Evolutionary conservation across 1,140 invertebrate species (phyloP).

Genomic region (Drosophila burlai): DNA sequence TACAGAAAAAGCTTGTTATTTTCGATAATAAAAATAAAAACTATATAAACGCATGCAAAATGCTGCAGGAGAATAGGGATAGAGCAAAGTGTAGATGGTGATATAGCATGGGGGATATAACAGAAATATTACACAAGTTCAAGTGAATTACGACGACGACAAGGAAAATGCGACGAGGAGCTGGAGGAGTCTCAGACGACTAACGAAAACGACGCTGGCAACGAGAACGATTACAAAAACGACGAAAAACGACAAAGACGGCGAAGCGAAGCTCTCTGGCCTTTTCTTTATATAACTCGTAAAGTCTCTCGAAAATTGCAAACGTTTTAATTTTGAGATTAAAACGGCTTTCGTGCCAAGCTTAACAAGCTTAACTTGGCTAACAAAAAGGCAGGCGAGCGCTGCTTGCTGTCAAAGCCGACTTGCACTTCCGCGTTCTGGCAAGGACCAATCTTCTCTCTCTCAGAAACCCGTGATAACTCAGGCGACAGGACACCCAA

Average conservation of each 20-base stretch:
- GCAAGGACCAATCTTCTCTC: constrained; percentile 41
- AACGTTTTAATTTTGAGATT: constrained; percentile 85
- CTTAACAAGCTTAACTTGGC: constrained; percentile 82
- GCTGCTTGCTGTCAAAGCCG: constrained; percentile 40
- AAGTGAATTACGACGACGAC: constrained; percentile 74
- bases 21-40: constrained; percentile 80
- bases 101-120: constrained; percentile 26
- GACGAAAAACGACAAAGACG: constrained; percentile 51
- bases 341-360: constrained; percentile 81
- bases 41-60: constrained; percentile 70
- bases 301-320: constrained; percentile 78
- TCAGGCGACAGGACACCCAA: constrained; percentile 5
- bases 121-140: constrained; percentile 76
- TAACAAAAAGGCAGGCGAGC: constrained; percentile 55
- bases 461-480: constrained; percentile 4
- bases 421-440: constrained; percentile 50
- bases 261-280: constrained; percentile 18
- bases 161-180: constrained; percentile 38
- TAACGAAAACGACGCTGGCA: constrained; percentile 18
- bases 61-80: constrained; percentile 14
- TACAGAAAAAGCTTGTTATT: constrained; percentile 76
- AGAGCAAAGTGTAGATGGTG: constrained; percentile 1
- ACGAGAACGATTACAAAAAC: constrained; percentile 30
- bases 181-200: constrained; percentile 10
- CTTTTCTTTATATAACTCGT: constrained; percentile 74